Evolutionary conservation across 2,797 vertebrate genomes (phyloP).

Genomic region (Cephalopachus bancanus): DNA sequence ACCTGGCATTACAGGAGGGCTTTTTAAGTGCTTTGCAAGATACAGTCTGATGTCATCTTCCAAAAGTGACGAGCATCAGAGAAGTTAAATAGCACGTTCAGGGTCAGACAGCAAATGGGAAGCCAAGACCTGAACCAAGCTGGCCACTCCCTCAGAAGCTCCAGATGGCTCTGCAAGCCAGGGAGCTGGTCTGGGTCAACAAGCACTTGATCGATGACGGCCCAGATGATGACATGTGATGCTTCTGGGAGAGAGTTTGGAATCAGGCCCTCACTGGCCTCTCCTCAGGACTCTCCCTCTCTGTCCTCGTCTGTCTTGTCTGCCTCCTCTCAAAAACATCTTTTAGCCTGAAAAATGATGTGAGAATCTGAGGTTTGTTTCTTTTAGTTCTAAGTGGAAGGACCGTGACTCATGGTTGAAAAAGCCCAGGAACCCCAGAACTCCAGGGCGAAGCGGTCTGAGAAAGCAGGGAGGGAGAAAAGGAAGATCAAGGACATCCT

Average conservation of each 20-base stretch:
- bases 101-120: not conserved
- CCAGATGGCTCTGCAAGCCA: fast-evolving
- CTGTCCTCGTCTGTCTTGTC: not conserved
- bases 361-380: slow-evolving; percentile 16
- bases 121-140: not conserved
- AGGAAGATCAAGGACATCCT: not conserved
- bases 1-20: not conserved
- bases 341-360: not conserved
- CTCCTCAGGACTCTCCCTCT: not conserved
- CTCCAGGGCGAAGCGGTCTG: not conserved
- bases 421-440: slow-evolving; percentile 1
- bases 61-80: not conserved
- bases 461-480: not conserved
- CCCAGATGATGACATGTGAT: not conserved
- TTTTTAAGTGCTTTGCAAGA: not conserved
- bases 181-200: not conserved
- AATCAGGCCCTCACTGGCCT: not conserved
- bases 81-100: not conserved
- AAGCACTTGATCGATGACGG: fast-evolving
- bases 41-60: not conserved
- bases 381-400: not conserved
- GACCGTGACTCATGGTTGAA: not conserved
- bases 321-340: not conserved
- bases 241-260: not conserved
- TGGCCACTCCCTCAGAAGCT: not conserved